Percentiles rank a stretch among this genome's conserved stretches.
phyloP scores from a whole-genome alignment of 2,888 invertebrate genomes.

The Diarsia mendica region DNA sequence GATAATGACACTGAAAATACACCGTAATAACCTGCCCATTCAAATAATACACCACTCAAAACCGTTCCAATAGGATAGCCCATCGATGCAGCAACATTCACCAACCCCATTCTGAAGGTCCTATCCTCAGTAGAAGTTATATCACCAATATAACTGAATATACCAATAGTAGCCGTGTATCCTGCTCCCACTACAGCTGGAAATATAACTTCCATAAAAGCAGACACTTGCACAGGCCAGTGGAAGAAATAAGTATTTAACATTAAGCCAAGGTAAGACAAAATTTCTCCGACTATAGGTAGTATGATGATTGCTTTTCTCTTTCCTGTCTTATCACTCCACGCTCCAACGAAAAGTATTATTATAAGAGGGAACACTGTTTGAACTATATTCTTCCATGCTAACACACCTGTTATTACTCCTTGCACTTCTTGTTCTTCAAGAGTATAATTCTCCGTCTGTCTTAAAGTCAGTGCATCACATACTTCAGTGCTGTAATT shows the following conservation, averaged over 20 bases:
- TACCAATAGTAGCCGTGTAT: conserved; percentile 96
- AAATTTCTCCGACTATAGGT: conserved; percentile 94
- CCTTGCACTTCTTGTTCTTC: conserved; percentile 92
- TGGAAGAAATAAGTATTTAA: conserved; percentile 95
- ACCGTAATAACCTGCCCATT: conserved; percentile 95
- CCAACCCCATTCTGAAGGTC: conserved; percentile 95
- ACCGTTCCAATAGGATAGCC: conserved; percentile 97
- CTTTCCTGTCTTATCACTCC: conserved; percentile 93
- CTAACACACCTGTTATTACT: conserved; percentile 93
- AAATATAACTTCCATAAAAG: conserved; percentile 94
- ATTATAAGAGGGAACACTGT: conserved; percentile 94
- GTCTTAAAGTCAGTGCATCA: conserved; percentile 92
- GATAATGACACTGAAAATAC: conserved; percentile 93
- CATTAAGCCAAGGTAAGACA: conserved; percentile 94
- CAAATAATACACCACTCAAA: conserved; percentile 94
- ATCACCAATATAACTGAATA: conserved; percentile 96
- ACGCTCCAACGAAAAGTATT: conserved; percentile 95
- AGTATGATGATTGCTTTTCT: conserved; percentile 95
- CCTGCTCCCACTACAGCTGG: conserved; percentile 95
- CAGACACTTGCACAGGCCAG: conserved; percentile 94
- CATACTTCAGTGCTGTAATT: conserved; percentile 93
- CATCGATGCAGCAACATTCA: conserved; percentile 96
- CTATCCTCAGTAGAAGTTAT: conserved; percentile 95
- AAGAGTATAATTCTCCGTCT: conserved; percentile 91
- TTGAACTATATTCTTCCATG: conserved; percentile 96